Percentiles rank a stretch among this genome's conserved stretches.
These are phyloP conservation scores for Leptestheria dahalacensis DNA, from an alignment of 1,140 invertebrate species.

Conservation along the genomic window DNA sequence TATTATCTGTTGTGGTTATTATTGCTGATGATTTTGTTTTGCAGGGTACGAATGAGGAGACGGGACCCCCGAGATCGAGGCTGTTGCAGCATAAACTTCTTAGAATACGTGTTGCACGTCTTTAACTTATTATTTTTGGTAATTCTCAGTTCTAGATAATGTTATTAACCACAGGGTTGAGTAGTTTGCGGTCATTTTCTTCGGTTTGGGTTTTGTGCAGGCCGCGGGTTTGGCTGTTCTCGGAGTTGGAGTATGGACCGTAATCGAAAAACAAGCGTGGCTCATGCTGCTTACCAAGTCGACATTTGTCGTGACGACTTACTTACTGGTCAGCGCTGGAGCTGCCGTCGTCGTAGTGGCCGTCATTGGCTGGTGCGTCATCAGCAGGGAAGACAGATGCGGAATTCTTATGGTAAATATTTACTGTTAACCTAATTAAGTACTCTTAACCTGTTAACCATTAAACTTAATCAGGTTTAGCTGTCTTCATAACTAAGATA, in stretches of 20 bases:
- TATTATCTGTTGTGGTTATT: no score
- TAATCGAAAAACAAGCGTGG: slow-evolving; percentile 51
- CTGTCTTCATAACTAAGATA: no score
- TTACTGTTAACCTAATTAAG: slow-evolving; percentile 21
- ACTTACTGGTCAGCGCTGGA: slow-evolving; percentile 53
- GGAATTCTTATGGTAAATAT: slow-evolving; percentile 55
- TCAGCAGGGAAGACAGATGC: slow-evolving; percentile 52
- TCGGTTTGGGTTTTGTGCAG: slow-evolving; percentile 28
- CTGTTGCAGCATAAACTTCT: slow-evolving; percentile 57
- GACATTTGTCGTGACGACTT: slow-evolving; percentile 56
- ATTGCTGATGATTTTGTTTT: no score
- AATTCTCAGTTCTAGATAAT: no score
- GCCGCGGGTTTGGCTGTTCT: slow-evolving; percentile 53
- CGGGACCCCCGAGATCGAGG: slow-evolving; percentile 25
- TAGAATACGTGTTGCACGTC: slow-evolving; percentile 60
- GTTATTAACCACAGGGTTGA: slow-evolving; percentile 25
- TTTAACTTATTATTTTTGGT: slow-evolving; percentile 65
- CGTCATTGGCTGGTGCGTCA: slow-evolving; percentile 50
- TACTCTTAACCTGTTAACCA: no score
- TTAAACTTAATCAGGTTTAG: no score
- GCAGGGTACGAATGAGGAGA: neutral
- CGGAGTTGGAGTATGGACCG: slow-evolving; percentile 56
- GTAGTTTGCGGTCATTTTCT: neutral
- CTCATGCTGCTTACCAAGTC: slow-evolving; percentile 51
- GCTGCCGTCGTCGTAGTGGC: slow-evolving; percentile 50